Evolutionary conservation across 2,113 vertebrate species (phyloP).

Genomic region (Plectropomus leopardus): DNA sequence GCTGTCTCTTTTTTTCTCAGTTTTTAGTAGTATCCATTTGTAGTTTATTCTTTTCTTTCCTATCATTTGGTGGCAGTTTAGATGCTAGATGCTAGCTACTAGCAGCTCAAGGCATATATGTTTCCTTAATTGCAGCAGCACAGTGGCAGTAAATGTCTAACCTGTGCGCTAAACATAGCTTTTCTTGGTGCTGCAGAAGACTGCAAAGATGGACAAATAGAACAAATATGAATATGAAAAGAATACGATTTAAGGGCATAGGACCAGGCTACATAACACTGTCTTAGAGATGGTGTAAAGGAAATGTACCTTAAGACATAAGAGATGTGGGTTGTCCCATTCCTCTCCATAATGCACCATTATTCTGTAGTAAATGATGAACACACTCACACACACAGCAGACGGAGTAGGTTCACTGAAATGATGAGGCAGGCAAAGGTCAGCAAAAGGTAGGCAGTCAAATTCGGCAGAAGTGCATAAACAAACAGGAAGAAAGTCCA

Average conservation of each 20-base stretch:
- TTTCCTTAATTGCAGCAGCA: not conserved
- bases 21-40: not conserved
- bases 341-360: not conserved
- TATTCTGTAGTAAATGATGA: not conserved
- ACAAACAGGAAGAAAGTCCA: not conserved
- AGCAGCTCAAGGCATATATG: not conserved
- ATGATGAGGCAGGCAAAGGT: not conserved
- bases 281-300: not conserved
- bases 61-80: not conserved
- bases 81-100: not conserved
- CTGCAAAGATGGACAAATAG: not conserved
- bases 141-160: not conserved
- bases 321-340: not conserved
- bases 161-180: not conserved
- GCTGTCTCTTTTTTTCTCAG: slow-evolving; percentile 2
- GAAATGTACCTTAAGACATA: not conserved
- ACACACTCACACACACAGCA: too few species aligned
- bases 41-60: not conserved
- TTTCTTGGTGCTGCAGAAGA: not conserved
- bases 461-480: not conserved
- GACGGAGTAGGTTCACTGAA: not conserved
- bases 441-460: not conserved
- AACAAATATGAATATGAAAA: not conserved
- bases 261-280: not conserved
- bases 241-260: not conserved